Evolutionary conservation across 2,113 vertebrate species (phyloP), one percentile per base, ranked within the genome.

Genomic region (Clupea harengus): DNA sequence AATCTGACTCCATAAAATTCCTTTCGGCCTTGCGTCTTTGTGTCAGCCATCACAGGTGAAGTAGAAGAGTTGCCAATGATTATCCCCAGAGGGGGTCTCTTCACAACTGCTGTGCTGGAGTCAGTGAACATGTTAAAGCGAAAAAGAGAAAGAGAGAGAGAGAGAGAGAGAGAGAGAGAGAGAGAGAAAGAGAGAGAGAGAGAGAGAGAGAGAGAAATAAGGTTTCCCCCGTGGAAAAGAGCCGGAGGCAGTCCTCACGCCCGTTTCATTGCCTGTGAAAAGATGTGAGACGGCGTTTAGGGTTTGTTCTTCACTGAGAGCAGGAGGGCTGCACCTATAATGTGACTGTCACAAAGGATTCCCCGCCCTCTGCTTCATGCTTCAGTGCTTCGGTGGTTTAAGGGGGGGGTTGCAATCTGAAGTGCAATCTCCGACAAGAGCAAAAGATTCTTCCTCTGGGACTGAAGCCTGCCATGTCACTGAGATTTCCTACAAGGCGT

Each of bases 261-360:
- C 28, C 11, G 39, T 44, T 39, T 32, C 25, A 39, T 78, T 13
- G 28, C 25, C 25, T 78, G 72, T 78, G 72, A 78, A 78, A 78
- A 39, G 72, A 78, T 78, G 28, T 78, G 72, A 44, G 72, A 3
- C 4, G 28, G 72, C 32, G 25, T 39, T 78, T 78, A 78, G 11
- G 28, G 28, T 78, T 78, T 78, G 15, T 78, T 44, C 72, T 78
- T 78, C 28, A 44, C 72, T 78, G 72, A 39, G 72, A 3, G 72
- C 72, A 78, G 72, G 72, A 39, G 25, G 28, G 72, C 25, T 39
- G 25, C 72, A 39, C 25, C 72, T 32, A 39, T 78, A 78, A 78
- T 78, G 72, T 78, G 72, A 32, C 72, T 78, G 72, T 78, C 72
- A 78, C 25, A 78, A 78, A 78, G 72, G 72, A 78, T 78, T 32